These are phyloP conservation scores for Diphyllodes magnificus DNA, from an alignment of 2,113 vertebrate genomes.

Conservation along the genomic window DNA sequence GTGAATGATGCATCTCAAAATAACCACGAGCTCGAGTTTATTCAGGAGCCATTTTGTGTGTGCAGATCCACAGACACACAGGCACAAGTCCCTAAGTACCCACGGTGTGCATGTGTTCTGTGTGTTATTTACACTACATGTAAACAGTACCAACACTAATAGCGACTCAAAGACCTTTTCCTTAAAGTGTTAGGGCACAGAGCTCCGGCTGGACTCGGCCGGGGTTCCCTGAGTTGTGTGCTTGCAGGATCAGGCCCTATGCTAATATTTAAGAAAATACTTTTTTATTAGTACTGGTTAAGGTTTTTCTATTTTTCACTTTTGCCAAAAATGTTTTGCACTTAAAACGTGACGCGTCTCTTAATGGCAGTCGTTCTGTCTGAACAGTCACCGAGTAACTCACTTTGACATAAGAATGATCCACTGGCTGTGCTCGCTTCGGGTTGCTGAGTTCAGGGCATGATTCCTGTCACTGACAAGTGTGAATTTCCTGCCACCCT, in stretches of 20 bases:
- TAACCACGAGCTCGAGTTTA: neutral
- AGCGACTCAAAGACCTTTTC: constrained; percentile 12
- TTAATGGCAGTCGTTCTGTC: constrained; percentile 15
- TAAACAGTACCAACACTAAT: constrained; percentile 30
- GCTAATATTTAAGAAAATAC: constrained; percentile 52
- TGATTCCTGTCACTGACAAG: neutral
- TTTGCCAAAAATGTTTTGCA: constrained; percentile 83
- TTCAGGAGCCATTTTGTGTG: constrained; percentile 50
- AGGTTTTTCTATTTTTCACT: constrained; percentile 89
- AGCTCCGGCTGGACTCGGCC: neutral
- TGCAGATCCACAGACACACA: neutral
- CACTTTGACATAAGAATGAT: neutral
- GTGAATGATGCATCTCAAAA: constrained; percentile 39
- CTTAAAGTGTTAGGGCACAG: neutral
- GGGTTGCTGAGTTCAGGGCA: neutral
- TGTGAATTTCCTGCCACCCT: neutral
- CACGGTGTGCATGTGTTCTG: neutral
- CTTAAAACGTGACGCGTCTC: constrained; percentile 57
- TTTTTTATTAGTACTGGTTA: constrained; percentile 76
- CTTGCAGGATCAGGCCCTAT: constrained; percentile 55
- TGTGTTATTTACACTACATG: constrained; percentile 4
- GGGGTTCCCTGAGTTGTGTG: neutral
- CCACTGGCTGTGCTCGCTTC: neutral
- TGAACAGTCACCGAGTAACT: neutral
- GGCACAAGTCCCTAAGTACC: neutral